Base-by-base conservation (phyloP, 2,113 vertebrate genomes). In the Chunga burmeisteri region DNA sequence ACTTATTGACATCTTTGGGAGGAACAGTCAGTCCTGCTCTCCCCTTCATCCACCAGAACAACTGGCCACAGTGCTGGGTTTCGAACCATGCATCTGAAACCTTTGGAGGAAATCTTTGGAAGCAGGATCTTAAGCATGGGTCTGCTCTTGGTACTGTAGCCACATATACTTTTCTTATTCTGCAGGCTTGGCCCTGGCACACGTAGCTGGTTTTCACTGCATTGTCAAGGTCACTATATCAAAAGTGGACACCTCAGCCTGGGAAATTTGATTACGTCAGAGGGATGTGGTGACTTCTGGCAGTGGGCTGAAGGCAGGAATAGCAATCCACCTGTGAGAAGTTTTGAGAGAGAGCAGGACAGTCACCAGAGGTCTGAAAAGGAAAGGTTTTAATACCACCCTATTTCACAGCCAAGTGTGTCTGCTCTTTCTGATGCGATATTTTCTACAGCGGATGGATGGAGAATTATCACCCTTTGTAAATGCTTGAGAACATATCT, bases 381-480 rank as follows among this genome's bases (percentile, higher is more conserved):
- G 23, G 4, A 63, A 75, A 79, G 25, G 22, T 52, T 87, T 90
- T 91, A 66, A 80, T 47, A 30, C 19, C 13, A 58, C 20, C 7
- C 12, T 40, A 16, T 77, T 86, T 52, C 53, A 65, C n/a, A 83
- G 63, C 10, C n/a, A 81, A 47, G 50, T 61, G 22, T 29, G 14
- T 74, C 27, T 88, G 52, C 34, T 34, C n/a, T 88, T 94, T 84
- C 92, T 36, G 61, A 20, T 49, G 56, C 42, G 62, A 1, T 81
- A 58, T 92, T 90, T 90, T 86, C 46, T 90, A 42, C 36, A 78
- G 50, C 25, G 36, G 55, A 21, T 74, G 42, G 81, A 92, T 30
- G 34, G 75, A 84, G 44, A 84, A 68, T 91, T 94, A 78, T 88
- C 52, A 61, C 27, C 13, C 32, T 46, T 89, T 87, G n/a, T 85